These are phyloP conservation scores for Epinephelus fuscoguttatus DNA, from an alignment of 2,113 vertebrate species.

Conservation along the genomic window DNA sequence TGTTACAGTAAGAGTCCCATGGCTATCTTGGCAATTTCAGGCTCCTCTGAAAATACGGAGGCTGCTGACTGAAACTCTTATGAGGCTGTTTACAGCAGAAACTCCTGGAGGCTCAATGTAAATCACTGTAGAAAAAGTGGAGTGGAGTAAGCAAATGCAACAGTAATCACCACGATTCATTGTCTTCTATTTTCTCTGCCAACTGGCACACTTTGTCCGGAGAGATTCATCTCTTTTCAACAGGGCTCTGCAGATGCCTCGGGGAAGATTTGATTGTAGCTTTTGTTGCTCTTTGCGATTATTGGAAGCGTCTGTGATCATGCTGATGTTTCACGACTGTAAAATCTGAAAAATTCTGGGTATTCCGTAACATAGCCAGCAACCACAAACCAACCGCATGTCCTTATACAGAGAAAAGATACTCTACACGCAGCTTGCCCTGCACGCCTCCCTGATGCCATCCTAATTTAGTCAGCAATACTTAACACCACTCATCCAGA, in stretches of 20 bases:
- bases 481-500: constrained; percentile 44
- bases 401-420: constrained; percentile 15
- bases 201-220: constrained; percentile 34
- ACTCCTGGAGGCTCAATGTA: constrained; percentile 37
- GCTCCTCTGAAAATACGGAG: constrained; percentile 17
- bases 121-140: constrained; percentile 48
- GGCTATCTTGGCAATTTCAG: constrained; percentile 27
- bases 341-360: constrained; percentile 17
- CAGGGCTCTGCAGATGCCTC: constrained; percentile 14
- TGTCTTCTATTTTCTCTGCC: constrained; percentile 37
- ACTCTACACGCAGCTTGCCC: constrained; percentile 39
- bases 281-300: constrained; percentile 18
- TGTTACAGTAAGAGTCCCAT: constrained; percentile 6
- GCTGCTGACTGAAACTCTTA: constrained; percentile 35
- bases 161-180: constrained; percentile 60
- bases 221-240: constrained; percentile 38
- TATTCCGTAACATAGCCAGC: not conserved
- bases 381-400: not conserved
- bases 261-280: constrained; percentile 5
- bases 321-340: constrained; percentile 18
- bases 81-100: constrained; percentile 39
- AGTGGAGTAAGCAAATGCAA: constrained; percentile 39
- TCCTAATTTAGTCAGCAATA: constrained; percentile 65
- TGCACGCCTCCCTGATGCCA: constrained; percentile 33
- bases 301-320: constrained; percentile 31